These are phyloP conservation scores for Neogobius melanostomus DNA, from an alignment of 2,113 vertebrate species.

Conservation along the genomic window DNA sequence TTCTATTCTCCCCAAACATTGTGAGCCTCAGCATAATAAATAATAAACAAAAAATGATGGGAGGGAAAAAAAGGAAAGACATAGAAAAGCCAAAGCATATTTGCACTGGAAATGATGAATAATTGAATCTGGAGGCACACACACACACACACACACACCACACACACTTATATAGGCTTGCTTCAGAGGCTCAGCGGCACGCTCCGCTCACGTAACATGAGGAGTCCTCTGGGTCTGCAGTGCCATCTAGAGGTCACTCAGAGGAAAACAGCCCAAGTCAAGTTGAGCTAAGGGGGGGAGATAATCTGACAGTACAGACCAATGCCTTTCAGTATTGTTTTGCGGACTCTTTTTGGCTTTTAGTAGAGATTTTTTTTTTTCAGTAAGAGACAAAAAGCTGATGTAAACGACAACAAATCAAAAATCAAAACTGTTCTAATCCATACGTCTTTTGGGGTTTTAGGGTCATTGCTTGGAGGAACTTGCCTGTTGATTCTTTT, in stretches of 20 bases:
- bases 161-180: constrained; percentile 20
- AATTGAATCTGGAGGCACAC: constrained; percentile 70
- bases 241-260: constrained; percentile 73
- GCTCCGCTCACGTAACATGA: constrained; percentile 7
- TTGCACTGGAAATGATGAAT: constrained; percentile 73
- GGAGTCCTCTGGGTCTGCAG: constrained; percentile 63
- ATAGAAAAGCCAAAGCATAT: constrained; percentile 65
- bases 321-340: too few species aligned
- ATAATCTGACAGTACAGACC: too few species aligned
- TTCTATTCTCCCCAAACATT: constrained; percentile 63
- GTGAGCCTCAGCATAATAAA: constrained; percentile 67
- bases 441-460: too few species aligned
- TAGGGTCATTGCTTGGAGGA: too few species aligned
- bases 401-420: background rate
- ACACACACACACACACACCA: constrained; percentile 43
- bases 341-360: too few species aligned
- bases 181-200: constrained; percentile 16
- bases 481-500: background rate
- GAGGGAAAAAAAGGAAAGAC: constrained; percentile 21
- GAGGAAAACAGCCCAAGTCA: constrained; percentile 6
- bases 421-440: background rate
- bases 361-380: too few species aligned
- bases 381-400: too few species aligned
- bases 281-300: background rate
- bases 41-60: constrained; percentile 66